Evolutionary conservation across 2,797 vertebrate species (phyloP).

Genomic region (Scleropages formosus): DNA sequence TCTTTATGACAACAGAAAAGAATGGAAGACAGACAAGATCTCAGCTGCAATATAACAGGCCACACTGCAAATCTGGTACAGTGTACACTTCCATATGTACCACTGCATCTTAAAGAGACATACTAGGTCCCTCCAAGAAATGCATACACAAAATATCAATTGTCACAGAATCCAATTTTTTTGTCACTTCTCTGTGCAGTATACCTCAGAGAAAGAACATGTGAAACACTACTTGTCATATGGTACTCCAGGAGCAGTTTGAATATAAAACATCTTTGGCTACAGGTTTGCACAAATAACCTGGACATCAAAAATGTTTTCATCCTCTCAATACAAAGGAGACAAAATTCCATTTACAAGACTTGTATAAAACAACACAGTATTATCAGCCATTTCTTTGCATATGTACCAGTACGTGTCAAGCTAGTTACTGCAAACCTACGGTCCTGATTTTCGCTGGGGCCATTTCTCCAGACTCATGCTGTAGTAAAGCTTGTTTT

Average conservation of each 20-base stretch:
- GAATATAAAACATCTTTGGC: slow-evolving; percentile 41
- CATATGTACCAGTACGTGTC: slow-evolving; percentile 35
- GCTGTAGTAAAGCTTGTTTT: slow-evolving; percentile 7
- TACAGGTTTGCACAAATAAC: slow-evolving; percentile 28
- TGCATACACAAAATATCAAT: background rate
- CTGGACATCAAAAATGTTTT: slow-evolving; percentile 21
- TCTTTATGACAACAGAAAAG: too few species aligned
- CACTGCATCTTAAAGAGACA: slow-evolving; percentile 28
- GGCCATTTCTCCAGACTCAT: slow-evolving; percentile 25
- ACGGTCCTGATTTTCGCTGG: background rate
- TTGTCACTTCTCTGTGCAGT: background rate
- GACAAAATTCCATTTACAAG: background rate
- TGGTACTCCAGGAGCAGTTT: slow-evolving; percentile 1
- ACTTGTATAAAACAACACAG: slow-evolving; percentile 34
- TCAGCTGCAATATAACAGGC: too few species aligned
- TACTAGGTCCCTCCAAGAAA: slow-evolving; percentile 22
- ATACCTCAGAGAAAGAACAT: slow-evolving; percentile 21
- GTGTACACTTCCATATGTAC: slow-evolving; percentile 42
- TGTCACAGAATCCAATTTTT: slow-evolving; percentile 32
- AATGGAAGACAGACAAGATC: background rate
- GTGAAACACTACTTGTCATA: background rate
- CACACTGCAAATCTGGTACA: slow-evolving; percentile 14
- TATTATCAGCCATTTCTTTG: slow-evolving; percentile 35
- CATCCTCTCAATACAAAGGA: slow-evolving; percentile 4
- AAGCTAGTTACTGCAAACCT: background rate